phyloP scores from a whole-genome alignment of 2,797 vertebrate species.

The Chelon labrosus region DNA sequence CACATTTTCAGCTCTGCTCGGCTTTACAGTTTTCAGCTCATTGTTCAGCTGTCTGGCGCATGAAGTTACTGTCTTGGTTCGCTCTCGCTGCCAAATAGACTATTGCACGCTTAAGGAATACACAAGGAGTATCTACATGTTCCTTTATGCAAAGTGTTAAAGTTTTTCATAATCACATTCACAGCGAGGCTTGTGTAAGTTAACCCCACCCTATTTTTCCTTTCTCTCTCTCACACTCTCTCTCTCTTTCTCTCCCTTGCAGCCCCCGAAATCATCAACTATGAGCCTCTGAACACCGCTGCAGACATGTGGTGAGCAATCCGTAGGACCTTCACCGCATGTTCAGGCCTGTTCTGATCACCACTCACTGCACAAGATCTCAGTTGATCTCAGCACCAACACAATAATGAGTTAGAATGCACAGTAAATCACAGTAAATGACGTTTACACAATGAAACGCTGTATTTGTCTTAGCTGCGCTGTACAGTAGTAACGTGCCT shows the following conservation, averaged over 20 bases:
- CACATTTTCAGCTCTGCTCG: too few species aligned
- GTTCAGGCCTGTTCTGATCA: not conserved
- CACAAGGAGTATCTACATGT: too few species aligned
- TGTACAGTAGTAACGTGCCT: not conserved
- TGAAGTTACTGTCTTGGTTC: too few species aligned
- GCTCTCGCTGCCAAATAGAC: too few species aligned
- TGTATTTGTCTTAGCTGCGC: not conserved
- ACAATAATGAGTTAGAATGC: not conserved
- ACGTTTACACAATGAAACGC: not conserved
- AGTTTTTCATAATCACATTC: not conserved
- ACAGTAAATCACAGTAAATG: too few species aligned
- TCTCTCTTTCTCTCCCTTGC: slow-evolving; percentile 15
- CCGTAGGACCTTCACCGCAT: not conserved
- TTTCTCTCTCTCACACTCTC: not conserved
- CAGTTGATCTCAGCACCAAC: not conserved
- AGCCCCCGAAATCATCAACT: slow-evolving; percentile 87
- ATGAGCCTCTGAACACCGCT: slow-evolving; percentile 80
- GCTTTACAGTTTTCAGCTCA: too few species aligned
- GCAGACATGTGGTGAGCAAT: slow-evolving; percentile 88
- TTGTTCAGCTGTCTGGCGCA: too few species aligned
- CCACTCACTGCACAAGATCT: not conserved
- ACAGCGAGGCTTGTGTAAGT: too few species aligned
- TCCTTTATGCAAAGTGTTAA: too few species aligned
- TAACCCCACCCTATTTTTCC: too few species aligned
- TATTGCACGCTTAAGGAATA: too few species aligned